Conservation (phyloP, 2,888 invertebrate species). For the Lathronympha strigana region DNA sequence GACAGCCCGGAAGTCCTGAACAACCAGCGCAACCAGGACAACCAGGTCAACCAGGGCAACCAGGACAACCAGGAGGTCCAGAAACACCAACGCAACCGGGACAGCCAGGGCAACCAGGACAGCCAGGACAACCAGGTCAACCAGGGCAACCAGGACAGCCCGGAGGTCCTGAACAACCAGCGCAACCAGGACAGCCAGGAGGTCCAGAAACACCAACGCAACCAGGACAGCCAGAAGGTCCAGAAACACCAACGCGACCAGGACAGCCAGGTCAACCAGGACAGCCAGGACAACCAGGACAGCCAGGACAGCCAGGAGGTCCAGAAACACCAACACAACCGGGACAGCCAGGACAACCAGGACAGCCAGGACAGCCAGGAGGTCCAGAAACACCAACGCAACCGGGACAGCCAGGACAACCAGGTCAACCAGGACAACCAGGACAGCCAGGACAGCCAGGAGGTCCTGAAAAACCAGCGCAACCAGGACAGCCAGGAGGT, state of each 20-base stretch:
- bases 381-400: background rate
- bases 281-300: conserved; percentile 1
- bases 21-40: background rate
- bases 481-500: conserved; percentile 15
- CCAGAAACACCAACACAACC: no score
- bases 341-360: background rate
- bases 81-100: no score
- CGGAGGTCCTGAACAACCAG: no score
- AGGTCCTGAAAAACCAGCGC: no score
- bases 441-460: background rate
- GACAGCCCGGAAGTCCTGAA: background rate
- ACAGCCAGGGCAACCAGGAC: background rate
- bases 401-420: conserved; percentile 13
- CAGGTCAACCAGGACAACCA: background rate
- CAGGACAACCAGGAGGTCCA: background rate
- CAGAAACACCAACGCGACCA: background rate
- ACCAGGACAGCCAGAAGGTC: no score
- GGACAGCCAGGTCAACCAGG: conserved; percentile 4
- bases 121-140: background rate
- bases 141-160: conserved; percentile 3
- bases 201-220: no score
- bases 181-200: conserved; percentile 1
- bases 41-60: background rate
- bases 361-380: conserved; percentile 1
- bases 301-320: background rate